A percentile compares a stretch with the other conserved stretches of the same genome.
These are phyloP conservation scores for Callimorpha dominula DNA, from an alignment of 2,888 invertebrate species.

Conservation along the genomic window DNA sequence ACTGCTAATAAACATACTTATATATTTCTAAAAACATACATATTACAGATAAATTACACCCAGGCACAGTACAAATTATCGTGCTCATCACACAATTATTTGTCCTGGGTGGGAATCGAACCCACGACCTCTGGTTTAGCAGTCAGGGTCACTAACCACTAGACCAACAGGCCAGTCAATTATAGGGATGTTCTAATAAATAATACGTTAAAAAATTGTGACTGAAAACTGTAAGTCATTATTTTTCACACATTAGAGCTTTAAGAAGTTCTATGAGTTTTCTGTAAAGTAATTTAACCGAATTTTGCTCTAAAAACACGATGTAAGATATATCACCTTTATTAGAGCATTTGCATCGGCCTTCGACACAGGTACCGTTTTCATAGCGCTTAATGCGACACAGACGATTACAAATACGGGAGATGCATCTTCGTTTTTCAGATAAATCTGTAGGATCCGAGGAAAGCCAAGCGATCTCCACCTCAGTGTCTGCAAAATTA, in stretches of 20 bases:
- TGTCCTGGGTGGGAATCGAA: no score
- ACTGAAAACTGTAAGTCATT: neutral
- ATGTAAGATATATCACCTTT: no score
- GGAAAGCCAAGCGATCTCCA: neutral
- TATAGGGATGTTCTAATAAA: no score
- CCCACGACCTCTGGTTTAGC: no score
- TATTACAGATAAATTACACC: no score
- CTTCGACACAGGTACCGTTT: neutral
- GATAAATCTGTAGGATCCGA: neutral
- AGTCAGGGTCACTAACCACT: no score
- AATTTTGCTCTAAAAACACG: neutral
- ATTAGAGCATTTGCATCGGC: conserved; percentile 5
- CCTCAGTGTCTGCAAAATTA: neutral
- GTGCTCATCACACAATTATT: no score
- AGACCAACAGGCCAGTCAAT: no score
- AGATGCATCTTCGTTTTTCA: neutral
- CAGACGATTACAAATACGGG: neutral
- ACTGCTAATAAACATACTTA: no score
- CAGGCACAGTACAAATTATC: no score
- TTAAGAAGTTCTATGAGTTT: neutral
- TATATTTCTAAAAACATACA: no score
- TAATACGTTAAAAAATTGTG: no score
- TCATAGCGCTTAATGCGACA: neutral
- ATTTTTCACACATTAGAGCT: neutral
- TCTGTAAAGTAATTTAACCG: neutral